Evolutionary conservation across 2,113 vertebrate genomes (phyloP).

Genomic region (Apteryx owenii): DNA sequence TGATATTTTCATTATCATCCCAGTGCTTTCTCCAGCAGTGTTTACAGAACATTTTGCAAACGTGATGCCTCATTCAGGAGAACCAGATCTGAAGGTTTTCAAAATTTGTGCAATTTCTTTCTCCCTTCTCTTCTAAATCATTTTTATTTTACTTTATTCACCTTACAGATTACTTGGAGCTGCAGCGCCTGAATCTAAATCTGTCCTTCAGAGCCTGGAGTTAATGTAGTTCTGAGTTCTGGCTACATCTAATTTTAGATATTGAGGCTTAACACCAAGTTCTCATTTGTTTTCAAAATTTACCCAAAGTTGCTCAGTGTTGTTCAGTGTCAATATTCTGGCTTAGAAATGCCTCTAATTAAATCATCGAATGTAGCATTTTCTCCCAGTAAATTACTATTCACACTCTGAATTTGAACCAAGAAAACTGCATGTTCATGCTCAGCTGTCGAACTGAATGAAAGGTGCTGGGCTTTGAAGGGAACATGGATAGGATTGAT

Average conservation of each 20-base stretch:
- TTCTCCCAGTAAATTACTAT: not conserved
- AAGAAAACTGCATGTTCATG: not conserved
- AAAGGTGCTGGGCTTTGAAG: not conserved
- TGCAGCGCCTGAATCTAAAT: not conserved
- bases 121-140: not conserved
- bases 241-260: not conserved
- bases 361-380: not conserved
- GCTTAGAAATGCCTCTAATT: not conserved
- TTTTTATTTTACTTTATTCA: not conserved
- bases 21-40: not conserved
- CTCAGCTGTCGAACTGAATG: not conserved
- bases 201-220: not conserved
- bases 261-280: not conserved
- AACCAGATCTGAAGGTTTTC: not conserved
- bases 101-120: not conserved
- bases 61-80: not conserved
- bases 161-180: not conserved
- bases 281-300: not conserved
- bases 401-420: not conserved
- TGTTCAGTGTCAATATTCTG: not conserved
- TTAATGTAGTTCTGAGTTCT: not conserved
- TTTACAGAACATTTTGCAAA: not conserved
- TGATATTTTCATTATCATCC: not conserved
- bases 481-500: not conserved
- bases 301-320: not conserved